Percentiles rank a stretch among this genome's conserved stretches.
Conservation (phyloP, 2,113 vertebrate genomes). For the Carlito syrichta region DNA sequence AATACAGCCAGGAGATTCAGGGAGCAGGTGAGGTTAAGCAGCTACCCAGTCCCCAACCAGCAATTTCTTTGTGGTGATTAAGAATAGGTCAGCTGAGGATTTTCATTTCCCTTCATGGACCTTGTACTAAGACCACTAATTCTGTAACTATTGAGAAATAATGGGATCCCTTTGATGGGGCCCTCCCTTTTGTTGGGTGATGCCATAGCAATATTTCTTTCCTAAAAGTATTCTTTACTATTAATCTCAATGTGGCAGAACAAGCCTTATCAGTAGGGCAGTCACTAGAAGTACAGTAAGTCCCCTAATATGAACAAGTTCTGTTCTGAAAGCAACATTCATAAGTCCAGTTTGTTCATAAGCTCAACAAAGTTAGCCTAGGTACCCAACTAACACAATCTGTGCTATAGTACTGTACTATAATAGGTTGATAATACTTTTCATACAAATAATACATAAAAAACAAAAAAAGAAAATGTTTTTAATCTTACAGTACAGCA, state of each 20-base stretch:
- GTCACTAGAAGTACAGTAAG: not conserved
- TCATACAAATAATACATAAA: too few relatives aligned
- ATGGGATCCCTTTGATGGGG: not conserved
- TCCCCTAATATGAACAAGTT: too few relatives aligned
- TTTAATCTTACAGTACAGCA: too few relatives aligned
- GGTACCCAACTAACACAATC: too few relatives aligned
- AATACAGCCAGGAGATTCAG: constrained; percentile 49
- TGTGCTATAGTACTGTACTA: too few relatives aligned
- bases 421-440: too few relatives aligned
- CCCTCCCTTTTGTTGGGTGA: not conserved
- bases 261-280: not conserved
- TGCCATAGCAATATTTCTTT: not conserved
- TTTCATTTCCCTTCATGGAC: not conserved
- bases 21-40: constrained; percentile 68
- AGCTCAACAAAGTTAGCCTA: too few relatives aligned
- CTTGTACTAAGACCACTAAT: not conserved
- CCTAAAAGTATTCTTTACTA: not conserved
- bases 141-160: constrained; percentile 2
- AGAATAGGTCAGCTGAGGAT: constrained; percentile 55
- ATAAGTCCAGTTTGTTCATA: too few relatives aligned
- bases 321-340: too few relatives aligned
- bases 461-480: too few relatives aligned
- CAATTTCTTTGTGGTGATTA: not conserved
- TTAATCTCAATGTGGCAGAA: not conserved
- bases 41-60: not conserved